Evolutionary conservation across 1,140 invertebrate species (phyloP).

Genomic region (Phenacoccus solenopsis): DNA sequence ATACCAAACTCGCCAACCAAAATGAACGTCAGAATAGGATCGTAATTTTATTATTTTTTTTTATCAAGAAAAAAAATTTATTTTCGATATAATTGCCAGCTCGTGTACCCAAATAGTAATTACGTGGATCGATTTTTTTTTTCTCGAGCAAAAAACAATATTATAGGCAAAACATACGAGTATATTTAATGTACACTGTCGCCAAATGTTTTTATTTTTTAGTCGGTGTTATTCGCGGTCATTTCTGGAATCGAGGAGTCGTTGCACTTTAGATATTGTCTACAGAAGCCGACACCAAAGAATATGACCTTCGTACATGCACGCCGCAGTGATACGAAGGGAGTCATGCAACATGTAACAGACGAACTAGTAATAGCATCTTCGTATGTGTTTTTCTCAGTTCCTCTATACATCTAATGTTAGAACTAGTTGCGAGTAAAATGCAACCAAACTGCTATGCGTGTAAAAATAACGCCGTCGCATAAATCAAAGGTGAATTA

Average conservation of each 20-base stretch:
- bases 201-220: too few species aligned
- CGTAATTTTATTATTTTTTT: too few species aligned
- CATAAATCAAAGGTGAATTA: constrained; percentile 14
- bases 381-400: constrained; percentile 7
- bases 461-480: constrained; percentile 12
- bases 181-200: too few species aligned
- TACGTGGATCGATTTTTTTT: too few species aligned
- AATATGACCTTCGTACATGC: constrained; percentile 6
- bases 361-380: constrained; percentile 7
- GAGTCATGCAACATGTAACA: background rate
- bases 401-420: background rate
- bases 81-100: too few species aligned
- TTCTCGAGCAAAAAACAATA: too few species aligned
- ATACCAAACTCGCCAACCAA: too few species aligned
- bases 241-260: background rate
- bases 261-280: constrained; percentile 8
- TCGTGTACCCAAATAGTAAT: too few species aligned
- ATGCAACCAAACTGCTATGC: constrained; percentile 13
- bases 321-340: background rate
- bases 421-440: background rate
- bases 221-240: background rate
- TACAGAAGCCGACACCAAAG: constrained; percentile 11
- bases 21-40: too few species aligned
- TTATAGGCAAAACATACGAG: too few species aligned
- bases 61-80: too few species aligned